Conservation (phyloP, 2,888 invertebrate species). For the Copidosoma aretas region DNA sequence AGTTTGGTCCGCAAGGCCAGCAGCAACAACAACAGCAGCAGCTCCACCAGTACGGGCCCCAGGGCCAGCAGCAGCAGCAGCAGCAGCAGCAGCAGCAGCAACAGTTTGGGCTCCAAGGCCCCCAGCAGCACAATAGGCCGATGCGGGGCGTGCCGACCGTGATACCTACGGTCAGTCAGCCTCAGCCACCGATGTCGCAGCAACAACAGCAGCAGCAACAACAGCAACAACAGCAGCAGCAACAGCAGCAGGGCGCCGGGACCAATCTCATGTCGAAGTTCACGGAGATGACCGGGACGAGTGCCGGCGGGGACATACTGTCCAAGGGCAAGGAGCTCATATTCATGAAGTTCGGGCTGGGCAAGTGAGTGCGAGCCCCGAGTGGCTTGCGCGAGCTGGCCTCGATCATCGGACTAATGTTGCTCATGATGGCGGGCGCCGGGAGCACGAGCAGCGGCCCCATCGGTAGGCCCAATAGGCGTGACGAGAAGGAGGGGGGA, state of each 20-base stretch:
- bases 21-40: slow-evolving; percentile 49
- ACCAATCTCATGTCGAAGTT: slow-evolving; percentile 90
- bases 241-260: slow-evolving; percentile 62
- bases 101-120: slow-evolving; percentile 61
- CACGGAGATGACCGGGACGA: slow-evolving; percentile 71
- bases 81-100: slow-evolving; percentile 50
- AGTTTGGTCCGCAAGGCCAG: slow-evolving; percentile 43
- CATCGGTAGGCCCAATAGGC: neutral
- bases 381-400: slow-evolving; percentile 8
- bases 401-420: neutral
- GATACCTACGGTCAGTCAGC: slow-evolving; percentile 52
- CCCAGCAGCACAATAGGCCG: slow-evolving; percentile 51
- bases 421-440: neutral
- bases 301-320: slow-evolving; percentile 80
- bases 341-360: slow-evolving; percentile 92
- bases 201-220: slow-evolving; percentile 43
- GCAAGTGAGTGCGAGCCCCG: slow-evolving; percentile 61
- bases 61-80: slow-evolving; percentile 49
- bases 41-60: slow-evolving; percentile 37
- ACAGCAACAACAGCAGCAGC: slow-evolving; percentile 61
- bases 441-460: no score
- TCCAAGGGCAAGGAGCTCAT: slow-evolving; percentile 93
- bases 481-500: neutral
- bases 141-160: slow-evolving; percentile 65
- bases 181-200: slow-evolving; percentile 40